phyloP scores from a whole-genome alignment of 2,888 invertebrate species.

The Aethes cnicana region DNA sequence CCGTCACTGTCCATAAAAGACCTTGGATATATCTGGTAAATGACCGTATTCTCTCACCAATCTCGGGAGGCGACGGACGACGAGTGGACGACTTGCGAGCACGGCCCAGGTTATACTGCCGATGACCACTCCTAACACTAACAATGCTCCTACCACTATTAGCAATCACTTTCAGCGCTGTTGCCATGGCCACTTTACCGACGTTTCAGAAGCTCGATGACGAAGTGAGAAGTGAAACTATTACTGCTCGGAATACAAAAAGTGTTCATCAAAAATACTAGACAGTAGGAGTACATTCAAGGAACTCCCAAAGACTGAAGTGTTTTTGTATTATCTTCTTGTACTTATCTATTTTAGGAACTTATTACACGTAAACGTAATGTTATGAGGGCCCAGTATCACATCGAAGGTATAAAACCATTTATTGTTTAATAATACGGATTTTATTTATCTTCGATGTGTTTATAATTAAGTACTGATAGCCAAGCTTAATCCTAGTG shows the following conservation, averaged over 20 bases:
- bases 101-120: constrained; percentile 51
- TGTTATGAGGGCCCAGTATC: not conserved
- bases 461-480: too few relatives aligned
- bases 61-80: constrained; percentile 58
- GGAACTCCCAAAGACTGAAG: too few relatives aligned
- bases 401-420: not conserved
- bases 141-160: constrained; percentile 40
- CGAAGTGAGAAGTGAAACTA: too few relatives aligned
- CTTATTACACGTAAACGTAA: too few relatives aligned
- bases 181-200: too few relatives aligned
- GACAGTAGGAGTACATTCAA: too few relatives aligned
- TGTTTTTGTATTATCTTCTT: too few relatives aligned
- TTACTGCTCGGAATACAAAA: too few relatives aligned
- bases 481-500: not conserved
- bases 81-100: constrained; percentile 39
- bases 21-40: constrained; percentile 92
- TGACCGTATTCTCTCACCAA: constrained; percentile 90
- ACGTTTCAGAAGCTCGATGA: too few relatives aligned
- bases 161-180: constrained; percentile 37
- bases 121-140: constrained; percentile 42
- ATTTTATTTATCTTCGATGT: too few relatives aligned
- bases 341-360: not conserved
- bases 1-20: constrained; percentile 91
- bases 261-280: too few relatives aligned
- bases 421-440: not conserved